Percentiles rank a stretch among this genome's conserved stretches.
Evolutionary conservation across 2,797 vertebrate species (phyloP).

Genomic region (Choloepus didactylus): DNA sequence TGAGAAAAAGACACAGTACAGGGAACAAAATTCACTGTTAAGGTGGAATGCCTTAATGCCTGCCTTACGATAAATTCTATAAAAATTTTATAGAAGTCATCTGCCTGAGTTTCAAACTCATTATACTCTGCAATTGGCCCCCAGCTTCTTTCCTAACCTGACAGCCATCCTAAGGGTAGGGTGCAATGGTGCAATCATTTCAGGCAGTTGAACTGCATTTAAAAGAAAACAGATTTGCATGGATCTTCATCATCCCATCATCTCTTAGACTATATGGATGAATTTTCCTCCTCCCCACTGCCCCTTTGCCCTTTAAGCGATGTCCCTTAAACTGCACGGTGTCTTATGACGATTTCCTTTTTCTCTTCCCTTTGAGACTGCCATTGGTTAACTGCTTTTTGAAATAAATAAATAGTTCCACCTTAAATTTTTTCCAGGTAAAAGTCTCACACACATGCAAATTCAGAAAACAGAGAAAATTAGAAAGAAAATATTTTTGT

Average conservation of each 20-base stretch:
- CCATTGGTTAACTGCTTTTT: background rate
- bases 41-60: no score
- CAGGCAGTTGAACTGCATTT: background rate
- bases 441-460: background rate
- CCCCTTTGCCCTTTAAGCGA: background rate
- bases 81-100: background rate
- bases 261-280: no score
- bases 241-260: background rate
- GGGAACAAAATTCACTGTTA: background rate
- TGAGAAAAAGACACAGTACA: background rate
- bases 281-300: background rate
- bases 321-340: background rate
- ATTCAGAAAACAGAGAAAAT: background rate
- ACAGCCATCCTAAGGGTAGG: background rate
- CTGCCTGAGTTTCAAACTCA: background rate
- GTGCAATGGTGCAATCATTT: background rate
- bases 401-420: background rate
- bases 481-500: background rate
- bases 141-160: background rate
- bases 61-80: rapidly evolving
- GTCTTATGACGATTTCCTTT: no score
- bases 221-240: background rate
- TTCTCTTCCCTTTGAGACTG: background rate
- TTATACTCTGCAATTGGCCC: background rate
- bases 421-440: background rate